Evolutionary conservation across 1,140 invertebrate genomes (phyloP).

Genomic region (Homalodisca vitripennis): DNA sequence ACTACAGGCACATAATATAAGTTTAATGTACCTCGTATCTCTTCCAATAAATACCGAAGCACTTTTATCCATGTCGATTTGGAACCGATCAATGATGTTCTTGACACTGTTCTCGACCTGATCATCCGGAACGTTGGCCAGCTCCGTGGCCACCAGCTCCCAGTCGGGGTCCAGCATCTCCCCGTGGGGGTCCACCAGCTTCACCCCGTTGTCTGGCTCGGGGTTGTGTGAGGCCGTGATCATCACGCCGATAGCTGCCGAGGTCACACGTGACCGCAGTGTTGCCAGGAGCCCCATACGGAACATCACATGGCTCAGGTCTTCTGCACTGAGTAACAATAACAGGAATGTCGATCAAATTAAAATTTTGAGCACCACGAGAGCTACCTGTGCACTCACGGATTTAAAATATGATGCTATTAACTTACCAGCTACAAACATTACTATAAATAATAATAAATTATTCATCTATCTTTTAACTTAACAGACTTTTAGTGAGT

Average conservation of each 20-base stretch:
- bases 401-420: no score
- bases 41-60: conserved; percentile 68
- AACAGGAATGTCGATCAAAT: no score
- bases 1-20: conserved; percentile 6
- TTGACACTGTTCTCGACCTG: conserved; percentile 52
- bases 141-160: conserved; percentile 84
- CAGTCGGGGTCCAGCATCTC: conserved; percentile 93
- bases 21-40: conserved; percentile 64
- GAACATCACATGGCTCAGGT: conserved; percentile 85
- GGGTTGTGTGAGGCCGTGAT: conserved; percentile 99
- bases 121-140: conserved; percentile 69
- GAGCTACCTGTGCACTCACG: no score
- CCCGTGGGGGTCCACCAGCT: conserved; percentile 92
- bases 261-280: conserved; percentile 78
- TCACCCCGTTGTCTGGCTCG: conserved; percentile 95
- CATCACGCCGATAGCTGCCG: conserved; percentile 86
- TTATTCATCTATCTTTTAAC: no score
- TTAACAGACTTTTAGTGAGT: no score
- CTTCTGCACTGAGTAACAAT: conserved; percentile 77
- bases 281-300: conserved; percentile 90
- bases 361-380: no score
- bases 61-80: conserved; percentile 66
- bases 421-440: no score
- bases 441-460: no score
- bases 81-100: conserved; percentile 55